phyloP scores from a whole-genome alignment of 2,797 vertebrate genomes.

The Aldrovandia affinis region DNA sequence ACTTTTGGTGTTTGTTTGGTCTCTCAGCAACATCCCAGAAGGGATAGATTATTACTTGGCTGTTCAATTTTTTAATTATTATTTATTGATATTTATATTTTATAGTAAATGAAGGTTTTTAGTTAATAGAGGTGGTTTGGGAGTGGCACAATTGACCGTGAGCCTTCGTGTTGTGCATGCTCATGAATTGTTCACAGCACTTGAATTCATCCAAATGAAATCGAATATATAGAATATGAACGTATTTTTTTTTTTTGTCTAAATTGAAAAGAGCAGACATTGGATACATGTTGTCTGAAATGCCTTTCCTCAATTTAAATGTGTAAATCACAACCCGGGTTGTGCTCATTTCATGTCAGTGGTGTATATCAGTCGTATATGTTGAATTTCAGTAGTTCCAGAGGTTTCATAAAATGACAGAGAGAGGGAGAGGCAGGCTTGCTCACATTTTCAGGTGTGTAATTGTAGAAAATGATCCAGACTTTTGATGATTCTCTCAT shows the following conservation, averaged over 20 bases:
- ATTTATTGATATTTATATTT: conserved; percentile 9
- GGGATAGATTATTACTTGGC: not conserved
- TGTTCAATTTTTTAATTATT: not conserved
- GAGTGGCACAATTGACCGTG: not conserved
- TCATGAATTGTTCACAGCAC: not conserved
- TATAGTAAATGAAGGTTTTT: not conserved
- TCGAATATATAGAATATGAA: not conserved
- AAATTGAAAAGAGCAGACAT: not conserved
- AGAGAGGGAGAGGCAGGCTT: not conserved
- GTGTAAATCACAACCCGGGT: not conserved
- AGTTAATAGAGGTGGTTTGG: not conserved
- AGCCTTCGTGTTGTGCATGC: not conserved
- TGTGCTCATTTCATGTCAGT: not conserved
- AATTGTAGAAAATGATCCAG: not conserved
- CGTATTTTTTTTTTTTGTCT: not conserved
- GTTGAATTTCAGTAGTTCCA: not conserved
- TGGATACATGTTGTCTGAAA: not conserved
- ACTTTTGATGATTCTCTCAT: not conserved
- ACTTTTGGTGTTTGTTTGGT: not conserved
- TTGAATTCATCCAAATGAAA: not conserved
- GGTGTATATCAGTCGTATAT: not conserved
- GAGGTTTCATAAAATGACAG: not conserved
- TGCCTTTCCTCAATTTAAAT: not conserved
- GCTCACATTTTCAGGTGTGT: not conserved
- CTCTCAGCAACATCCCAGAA: not conserved